Percentiles rank a stretch among this genome's conserved stretches.
These are phyloP conservation scores for Epistrophella euchroma DNA, from an alignment of 2,888 invertebrate species.

Conservation along the genomic window DNA sequence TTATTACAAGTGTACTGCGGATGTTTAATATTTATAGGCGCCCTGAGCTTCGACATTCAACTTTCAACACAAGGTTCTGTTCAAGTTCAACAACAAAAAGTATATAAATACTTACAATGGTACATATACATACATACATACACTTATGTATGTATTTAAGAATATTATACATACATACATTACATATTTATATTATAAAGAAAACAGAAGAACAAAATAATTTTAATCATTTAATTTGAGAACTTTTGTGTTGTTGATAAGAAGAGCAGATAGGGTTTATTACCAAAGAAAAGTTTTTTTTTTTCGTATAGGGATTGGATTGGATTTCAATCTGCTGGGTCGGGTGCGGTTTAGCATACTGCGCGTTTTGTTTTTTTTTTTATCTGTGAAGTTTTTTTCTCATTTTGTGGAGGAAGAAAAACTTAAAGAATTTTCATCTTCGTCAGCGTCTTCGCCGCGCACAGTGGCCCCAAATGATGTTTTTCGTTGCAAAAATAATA, in stretches of 20 bases:
- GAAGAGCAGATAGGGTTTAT: neutral
- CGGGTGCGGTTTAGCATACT: neutral
- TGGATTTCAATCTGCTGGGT: neutral
- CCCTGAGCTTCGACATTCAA: constrained; percentile 11
- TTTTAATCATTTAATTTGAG: neutral
- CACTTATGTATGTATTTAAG: no score
- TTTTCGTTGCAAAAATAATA: no score
- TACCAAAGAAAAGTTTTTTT: neutral
- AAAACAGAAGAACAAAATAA: neutral
- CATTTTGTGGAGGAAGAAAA: neutral
- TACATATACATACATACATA: no score
- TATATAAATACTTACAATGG: no score
- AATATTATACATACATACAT: no score
- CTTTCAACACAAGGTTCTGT: constrained; percentile 17
- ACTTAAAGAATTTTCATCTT: neutral
- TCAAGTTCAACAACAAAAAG: constrained; percentile 39
- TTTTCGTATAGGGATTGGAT: neutral
- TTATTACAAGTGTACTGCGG: constrained; percentile 5
- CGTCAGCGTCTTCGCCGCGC: no score
- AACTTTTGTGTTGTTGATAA: constrained; percentile 7
- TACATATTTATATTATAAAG: no score
- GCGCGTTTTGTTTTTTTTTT: neutral
- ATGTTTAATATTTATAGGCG: constrained; percentile 2
- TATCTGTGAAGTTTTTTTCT: neutral
- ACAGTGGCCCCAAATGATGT: no score